phyloP scores from a whole-genome alignment of 1,140 invertebrate species.

The Bombus waltoni region DNA sequence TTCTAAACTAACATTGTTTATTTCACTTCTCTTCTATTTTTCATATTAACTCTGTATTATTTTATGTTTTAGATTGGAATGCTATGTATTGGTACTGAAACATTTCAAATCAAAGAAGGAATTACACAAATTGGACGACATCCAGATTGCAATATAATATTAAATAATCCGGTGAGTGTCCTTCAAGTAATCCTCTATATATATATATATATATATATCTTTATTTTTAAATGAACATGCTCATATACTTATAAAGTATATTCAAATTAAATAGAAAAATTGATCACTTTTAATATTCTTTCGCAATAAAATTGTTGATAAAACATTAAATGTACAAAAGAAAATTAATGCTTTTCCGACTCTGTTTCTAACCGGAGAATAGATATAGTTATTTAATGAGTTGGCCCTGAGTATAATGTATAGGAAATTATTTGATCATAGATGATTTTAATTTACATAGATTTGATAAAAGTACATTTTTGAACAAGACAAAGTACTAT shows the following conservation, averaged over 20 bases:
- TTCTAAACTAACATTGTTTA: neutral
- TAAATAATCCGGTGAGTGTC: conserved; percentile 59
- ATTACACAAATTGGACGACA: conserved; percentile 61
- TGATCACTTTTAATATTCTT: neutral
- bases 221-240: conserved; percentile 74
- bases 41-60: neutral
- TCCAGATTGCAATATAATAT: conserved; percentile 41
- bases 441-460: neutral
- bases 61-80: conserved; percentile 62
- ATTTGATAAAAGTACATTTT: neutral
- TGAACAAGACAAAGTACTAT: neutral
- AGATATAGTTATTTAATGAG: no score
- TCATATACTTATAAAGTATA: conserved; percentile 6
- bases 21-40: neutral
- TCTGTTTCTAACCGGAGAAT: no score
- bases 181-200: neutral
- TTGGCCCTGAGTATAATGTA: neutral
- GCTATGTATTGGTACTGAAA: conserved; percentile 26
- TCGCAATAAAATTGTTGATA: conserved; percentile 51
- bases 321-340: neutral
- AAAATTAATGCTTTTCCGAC: no score
- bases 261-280: neutral
- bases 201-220: neutral
- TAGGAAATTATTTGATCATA: neutral
- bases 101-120: conserved; percentile 53